Evolutionary conservation across 1,140 invertebrate species (phyloP).

Genomic region (Holcopasites calliopsidis): DNA sequence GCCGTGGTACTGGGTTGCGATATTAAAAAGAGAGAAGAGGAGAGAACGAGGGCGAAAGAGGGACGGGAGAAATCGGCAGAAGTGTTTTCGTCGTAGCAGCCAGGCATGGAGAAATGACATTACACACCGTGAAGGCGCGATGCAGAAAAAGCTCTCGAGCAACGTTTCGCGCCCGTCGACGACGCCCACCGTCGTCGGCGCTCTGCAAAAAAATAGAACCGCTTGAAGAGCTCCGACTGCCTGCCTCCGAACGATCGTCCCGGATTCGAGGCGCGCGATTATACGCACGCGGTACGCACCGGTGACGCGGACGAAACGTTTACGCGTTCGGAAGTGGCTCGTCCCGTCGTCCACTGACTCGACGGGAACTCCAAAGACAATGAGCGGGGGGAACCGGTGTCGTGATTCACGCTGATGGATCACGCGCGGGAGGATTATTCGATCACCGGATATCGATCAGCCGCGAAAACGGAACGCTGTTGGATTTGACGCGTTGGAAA

Average conservation of each 20-base stretch:
- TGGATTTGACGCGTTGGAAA: neutral
- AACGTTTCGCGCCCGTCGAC: conserved; percentile 61
- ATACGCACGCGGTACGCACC: conserved; percentile 48
- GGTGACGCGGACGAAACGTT: conserved; percentile 47
- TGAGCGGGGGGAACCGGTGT: neutral
- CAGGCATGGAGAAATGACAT: conserved; percentile 67
- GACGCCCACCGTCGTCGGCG: conserved; percentile 47
- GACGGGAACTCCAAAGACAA: conserved; percentile 1
- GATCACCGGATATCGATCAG: neutral
- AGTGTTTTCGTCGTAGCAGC: conserved; percentile 56
- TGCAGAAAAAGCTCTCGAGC: conserved; percentile 72
- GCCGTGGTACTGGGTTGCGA: conserved; percentile 1
- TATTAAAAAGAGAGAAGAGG: conserved; percentile 46
- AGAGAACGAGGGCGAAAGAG: neutral
- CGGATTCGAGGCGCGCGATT: conserved; percentile 50
- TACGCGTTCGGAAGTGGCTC: conserved; percentile 40
- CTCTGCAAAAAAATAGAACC: conserved; percentile 55
- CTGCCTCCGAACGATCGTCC: conserved; percentile 30
- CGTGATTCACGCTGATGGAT: neutral
- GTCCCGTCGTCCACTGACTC: neutral
- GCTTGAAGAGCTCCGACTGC: conserved; percentile 40
- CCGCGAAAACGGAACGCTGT: neutral
- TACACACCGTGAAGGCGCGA: conserved; percentile 67
- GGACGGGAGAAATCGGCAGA: conserved; percentile 21
- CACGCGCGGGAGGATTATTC: neutral